Base-by-base conservation (phyloP, 2,888 invertebrate species). In the Hypsopygia costalis region DNA sequence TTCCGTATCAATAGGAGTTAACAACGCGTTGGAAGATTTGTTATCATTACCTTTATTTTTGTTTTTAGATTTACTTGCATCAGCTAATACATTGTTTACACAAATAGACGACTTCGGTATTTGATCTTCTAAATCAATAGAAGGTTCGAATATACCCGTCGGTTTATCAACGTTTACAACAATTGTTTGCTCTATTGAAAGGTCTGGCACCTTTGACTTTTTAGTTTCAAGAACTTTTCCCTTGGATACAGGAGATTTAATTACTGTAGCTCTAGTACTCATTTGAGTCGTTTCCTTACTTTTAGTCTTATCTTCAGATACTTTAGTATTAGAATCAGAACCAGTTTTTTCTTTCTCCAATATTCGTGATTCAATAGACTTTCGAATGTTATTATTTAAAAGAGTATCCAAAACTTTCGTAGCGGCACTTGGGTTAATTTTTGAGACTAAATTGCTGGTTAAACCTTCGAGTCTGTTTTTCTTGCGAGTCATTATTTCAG, bases 71-170 rank as follows among this genome's bases (percentile, higher is more conserved):
- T 88, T 90, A 48, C 78, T 81, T 0, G 76, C 69, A 6, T 91
- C 90, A 6, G 52, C 49, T 46, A 72, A 50, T 36, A 67, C 51
- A 51, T 69, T 81, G 41, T 55, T 79, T 2, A 91, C 80, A 43
- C 87, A 89, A 34, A 92, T 87, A 32, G 91, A 91, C 2, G 90
- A 82, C 41, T 90, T 86, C 0, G 91, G 92, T 58, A 92, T 92
- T 77, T 92, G 92, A 49, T 92, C 90, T 78, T 93, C 93, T 44
- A 93, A 76, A 69, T 93, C 93, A 21, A 92, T 78, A 1, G 93
- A 92, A 0, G 93, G 91, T 62, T 93, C 92, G 69, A 94, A 94
- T 57, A 93, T 91, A 5, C 93, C 93, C 0, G 93, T 93, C 0
- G 93, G 93, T 51, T 82, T 82, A 52, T 89, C 89, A 3, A 83